A percentile compares a stretch with the other conserved stretches of the same genome.
These are phyloP conservation scores for Taenioides sp. DNA, from an alignment of 2,797 vertebrate genomes.

Conservation along the genomic window DNA sequence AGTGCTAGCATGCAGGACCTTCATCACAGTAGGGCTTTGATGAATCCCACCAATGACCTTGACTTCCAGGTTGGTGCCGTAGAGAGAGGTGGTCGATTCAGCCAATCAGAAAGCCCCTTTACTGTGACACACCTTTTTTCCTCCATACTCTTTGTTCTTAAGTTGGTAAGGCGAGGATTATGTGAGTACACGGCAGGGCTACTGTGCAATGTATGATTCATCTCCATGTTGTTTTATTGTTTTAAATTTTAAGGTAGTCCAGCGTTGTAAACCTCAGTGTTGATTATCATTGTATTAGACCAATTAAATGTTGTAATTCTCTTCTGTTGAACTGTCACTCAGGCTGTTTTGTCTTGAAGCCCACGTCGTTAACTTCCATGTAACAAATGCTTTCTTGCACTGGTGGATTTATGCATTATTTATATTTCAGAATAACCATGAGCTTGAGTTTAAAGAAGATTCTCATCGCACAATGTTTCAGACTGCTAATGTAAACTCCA, in stretches of 20 bases:
- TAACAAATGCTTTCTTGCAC: slow-evolving; percentile 64
- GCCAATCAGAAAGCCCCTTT: slow-evolving; percentile 23
- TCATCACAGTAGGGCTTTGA: slow-evolving; percentile 10
- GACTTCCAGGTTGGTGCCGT: slow-evolving; percentile 8
- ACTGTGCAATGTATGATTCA: slow-evolving; percentile 46
- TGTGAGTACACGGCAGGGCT: slow-evolving; percentile 61
- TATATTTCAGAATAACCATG: slow-evolving; percentile 50
- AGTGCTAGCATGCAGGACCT: slow-evolving; percentile 5
- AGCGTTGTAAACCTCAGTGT: slow-evolving; percentile 28
- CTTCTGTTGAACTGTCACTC: slow-evolving; percentile 50
- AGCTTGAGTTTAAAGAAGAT: slow-evolving; percentile 44
- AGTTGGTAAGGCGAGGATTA: slow-evolving; percentile 24
- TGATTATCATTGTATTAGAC: slow-evolving; percentile 44
- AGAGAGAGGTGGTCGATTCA: slow-evolving; percentile 52
- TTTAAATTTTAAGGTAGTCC: slow-evolving; percentile 24
- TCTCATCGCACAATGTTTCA: slow-evolving; percentile 23
- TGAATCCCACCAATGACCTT: slow-evolving; percentile 58
- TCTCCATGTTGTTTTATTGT: slow-evolving; percentile 23
- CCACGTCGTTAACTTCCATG: slow-evolving; percentile 43
- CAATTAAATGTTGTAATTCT: slow-evolving; percentile 24
- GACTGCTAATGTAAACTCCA: slow-evolving; percentile 17
- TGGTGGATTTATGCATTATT: slow-evolving; percentile 64
- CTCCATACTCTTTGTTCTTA: slow-evolving; percentile 33
- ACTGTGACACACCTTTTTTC: slow-evolving; percentile 19
- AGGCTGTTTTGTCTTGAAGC: slow-evolving; percentile 51